These are phyloP conservation scores for Cataglyphis altisquamis DNA, from an alignment of 2,888 invertebrate species.

Conservation along the genomic window DNA sequence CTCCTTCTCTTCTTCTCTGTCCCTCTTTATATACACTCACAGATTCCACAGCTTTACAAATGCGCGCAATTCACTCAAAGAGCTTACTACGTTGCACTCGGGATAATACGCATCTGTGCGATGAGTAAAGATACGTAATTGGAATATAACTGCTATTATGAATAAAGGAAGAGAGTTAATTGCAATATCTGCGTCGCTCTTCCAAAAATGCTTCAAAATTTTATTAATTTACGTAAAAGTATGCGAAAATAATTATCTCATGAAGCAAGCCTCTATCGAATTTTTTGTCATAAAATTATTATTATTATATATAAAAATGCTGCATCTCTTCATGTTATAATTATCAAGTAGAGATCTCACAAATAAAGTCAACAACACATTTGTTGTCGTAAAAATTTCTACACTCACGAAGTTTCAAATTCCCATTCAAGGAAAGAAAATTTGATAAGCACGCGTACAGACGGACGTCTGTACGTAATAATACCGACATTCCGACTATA, in stretches of 20 bases:
- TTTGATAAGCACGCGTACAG: constrained; percentile 30
- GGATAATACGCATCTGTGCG: constrained; percentile 3
- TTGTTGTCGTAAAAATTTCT: neutral
- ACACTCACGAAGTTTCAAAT: neutral
- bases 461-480: constrained; percentile 9
- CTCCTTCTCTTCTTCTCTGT: neutral
- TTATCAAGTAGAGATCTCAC: neutral
- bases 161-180: constrained; percentile 15
- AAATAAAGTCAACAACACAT: neutral
- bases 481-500: constrained; percentile 23
- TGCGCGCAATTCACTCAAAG: constrained; percentile 28
- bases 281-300: constrained; percentile 15
- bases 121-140: constrained; percentile 28
- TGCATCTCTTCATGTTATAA: neutral
- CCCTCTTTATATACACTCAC: neutral
- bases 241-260: constrained; percentile 7
- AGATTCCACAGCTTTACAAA: constrained; percentile 24
- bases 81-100: constrained; percentile 15
- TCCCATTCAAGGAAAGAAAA: constrained; percentile 11
- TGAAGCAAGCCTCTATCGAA: neutral
- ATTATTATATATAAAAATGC: constrained; percentile 3
- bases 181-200: neutral
- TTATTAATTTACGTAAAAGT: neutral
- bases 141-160: neutral
- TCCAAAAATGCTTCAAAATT: neutral